phyloP scores from a whole-genome alignment of 2,797 vertebrate species.

The Acipenser transmontanus region DNA sequence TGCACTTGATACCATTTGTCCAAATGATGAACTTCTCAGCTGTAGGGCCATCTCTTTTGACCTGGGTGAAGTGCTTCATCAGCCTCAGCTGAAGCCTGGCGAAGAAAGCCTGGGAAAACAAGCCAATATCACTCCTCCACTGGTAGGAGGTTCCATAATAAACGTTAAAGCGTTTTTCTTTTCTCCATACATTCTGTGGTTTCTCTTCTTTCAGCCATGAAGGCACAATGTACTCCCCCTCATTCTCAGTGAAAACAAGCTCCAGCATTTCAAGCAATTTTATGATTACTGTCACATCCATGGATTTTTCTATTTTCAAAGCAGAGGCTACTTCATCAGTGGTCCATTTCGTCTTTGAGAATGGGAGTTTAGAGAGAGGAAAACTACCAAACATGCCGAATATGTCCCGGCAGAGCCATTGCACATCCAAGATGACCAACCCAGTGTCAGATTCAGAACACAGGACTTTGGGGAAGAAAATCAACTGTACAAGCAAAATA shows the following conservation, averaged over 20 bases:
- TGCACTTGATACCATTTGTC: slow-evolving; percentile 17
- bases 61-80: slow-evolving; percentile 11
- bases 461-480: background rate
- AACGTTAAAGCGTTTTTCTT: slow-evolving; percentile 4
- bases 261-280: slow-evolving; percentile 21
- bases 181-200: slow-evolving; percentile 2
- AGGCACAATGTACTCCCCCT: slow-evolving; percentile 23
- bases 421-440: slow-evolving; percentile 19
- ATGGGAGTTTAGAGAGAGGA: slow-evolving; percentile 15
- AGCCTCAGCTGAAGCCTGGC: slow-evolving; percentile 20
- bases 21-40: slow-evolving; percentile 15
- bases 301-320: slow-evolving; percentile 6
- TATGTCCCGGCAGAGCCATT: slow-evolving; percentile 22
- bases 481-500: background rate
- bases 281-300: background rate
- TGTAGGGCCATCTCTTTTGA: background rate
- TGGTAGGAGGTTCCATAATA: slow-evolving; percentile 14
- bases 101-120: slow-evolving; percentile 24
- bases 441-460: background rate
- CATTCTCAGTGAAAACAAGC: slow-evolving; percentile 14
- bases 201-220: slow-evolving; percentile 19
- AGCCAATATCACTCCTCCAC: slow-evolving; percentile 15
- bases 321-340: slow-evolving; percentile 8
- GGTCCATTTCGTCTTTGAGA: slow-evolving; percentile 14
- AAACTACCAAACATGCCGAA: slow-evolving; percentile 22